Evolutionary conservation across 2,888 invertebrate species (phyloP).

Genomic region (Sialis lutaria): DNA sequence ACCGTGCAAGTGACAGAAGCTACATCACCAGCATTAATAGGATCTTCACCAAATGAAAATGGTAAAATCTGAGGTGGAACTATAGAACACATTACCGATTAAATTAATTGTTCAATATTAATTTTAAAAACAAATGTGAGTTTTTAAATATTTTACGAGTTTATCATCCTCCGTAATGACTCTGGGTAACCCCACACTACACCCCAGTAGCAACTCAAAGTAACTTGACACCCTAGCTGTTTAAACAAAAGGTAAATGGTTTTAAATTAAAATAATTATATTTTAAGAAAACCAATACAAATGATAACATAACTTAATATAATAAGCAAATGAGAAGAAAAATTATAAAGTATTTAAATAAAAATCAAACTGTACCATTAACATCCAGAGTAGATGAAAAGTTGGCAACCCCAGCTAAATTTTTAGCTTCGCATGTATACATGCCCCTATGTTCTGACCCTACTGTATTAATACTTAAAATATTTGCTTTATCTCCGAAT

Average conservation of each 20-base stretch:
- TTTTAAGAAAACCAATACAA: not conserved
- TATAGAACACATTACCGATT: constrained; percentile 15
- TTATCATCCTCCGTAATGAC: too few species aligned
- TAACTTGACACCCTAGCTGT: too few species aligned
- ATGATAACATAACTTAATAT: not conserved
- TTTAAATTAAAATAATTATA: too few species aligned
- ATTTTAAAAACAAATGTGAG: too few species aligned
- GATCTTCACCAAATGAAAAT: constrained; percentile 47
- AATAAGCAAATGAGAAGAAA: not conserved
- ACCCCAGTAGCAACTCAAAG: too few species aligned
- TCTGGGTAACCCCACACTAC: too few species aligned
- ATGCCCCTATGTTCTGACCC: constrained; percentile 52
- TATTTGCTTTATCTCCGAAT: constrained; percentile 28
- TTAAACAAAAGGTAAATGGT: too few species aligned
- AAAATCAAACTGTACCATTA: constrained; percentile 32
- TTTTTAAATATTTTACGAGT: too few species aligned
- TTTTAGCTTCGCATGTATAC: constrained; percentile 59
- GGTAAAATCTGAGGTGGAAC: constrained; percentile 52
- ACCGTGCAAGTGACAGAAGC: constrained; percentile 51
- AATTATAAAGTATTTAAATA: constrained; percentile 2
- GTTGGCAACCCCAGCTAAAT: constrained; percentile 44
- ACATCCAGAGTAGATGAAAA: constrained; percentile 44
- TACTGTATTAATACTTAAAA: constrained; percentile 46
- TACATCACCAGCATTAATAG: constrained; percentile 53
- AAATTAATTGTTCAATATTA: too few species aligned